These are phyloP conservation scores for Syrphus vitripennis DNA, from an alignment of 2,888 invertebrate genomes.

Conservation along the genomic window DNA sequence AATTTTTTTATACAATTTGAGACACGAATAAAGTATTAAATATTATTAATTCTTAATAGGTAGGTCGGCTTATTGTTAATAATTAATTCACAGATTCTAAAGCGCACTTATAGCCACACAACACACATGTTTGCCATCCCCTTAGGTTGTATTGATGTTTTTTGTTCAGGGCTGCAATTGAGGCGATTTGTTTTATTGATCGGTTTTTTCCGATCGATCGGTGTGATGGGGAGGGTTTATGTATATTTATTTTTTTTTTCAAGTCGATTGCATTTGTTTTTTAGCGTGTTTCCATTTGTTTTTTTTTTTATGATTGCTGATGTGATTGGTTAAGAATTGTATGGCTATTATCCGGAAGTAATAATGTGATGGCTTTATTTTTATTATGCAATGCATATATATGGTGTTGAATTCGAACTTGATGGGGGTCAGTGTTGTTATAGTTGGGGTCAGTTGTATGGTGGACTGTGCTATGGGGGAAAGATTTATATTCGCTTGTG, in stretches of 20 bases:
- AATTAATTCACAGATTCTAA: slow-evolving; percentile 55
- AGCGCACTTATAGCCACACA: slow-evolving; percentile 2
- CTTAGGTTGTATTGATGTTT: slow-evolving; percentile 24
- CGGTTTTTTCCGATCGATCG: slow-evolving; percentile 42
- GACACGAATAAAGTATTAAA: slow-evolving; percentile 13
- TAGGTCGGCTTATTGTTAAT: slow-evolving; percentile 25
- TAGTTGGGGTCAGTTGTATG: neutral
- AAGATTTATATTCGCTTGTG: neutral
- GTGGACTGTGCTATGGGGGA: neutral
- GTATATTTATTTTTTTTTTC: neutral
- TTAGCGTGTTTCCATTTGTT: neutral
- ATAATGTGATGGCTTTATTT: neutral
- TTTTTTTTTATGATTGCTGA: neutral
- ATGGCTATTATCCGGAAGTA: slow-evolving; percentile 11
- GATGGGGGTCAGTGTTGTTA: slow-evolving; percentile 27
- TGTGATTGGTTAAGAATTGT: slow-evolving; percentile 1
- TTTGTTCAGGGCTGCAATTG: slow-evolving; percentile 55
- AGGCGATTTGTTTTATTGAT: slow-evolving; percentile 42
- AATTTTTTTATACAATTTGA: neutral
- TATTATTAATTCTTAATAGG: slow-evolving; percentile 5
- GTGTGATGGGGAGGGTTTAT: slow-evolving; percentile 1
- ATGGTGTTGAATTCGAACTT: slow-evolving; percentile 40
- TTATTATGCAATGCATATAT: slow-evolving; percentile 42
- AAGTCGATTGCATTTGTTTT: neutral
- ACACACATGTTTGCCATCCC: neutral